Conservation (phyloP, 2,797 vertebrate species). For the Syngnathus acus region DNA sequence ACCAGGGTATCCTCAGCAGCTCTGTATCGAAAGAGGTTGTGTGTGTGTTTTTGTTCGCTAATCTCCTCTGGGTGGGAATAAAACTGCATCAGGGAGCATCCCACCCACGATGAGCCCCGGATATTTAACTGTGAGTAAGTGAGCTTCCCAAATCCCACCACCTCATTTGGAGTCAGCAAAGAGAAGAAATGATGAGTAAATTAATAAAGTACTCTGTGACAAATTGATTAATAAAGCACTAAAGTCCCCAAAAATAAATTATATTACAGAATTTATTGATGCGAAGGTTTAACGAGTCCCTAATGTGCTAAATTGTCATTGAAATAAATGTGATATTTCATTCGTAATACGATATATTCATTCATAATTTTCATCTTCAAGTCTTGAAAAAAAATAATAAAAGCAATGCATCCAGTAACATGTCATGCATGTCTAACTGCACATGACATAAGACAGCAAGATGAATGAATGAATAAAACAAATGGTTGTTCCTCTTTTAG, state of each 20-base stretch:
- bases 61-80: slow-evolving; percentile 56
- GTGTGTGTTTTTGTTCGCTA: slow-evolving; percentile 42
- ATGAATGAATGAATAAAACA: too few relatives aligned
- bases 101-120: slow-evolving; percentile 44
- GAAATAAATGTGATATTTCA: too few relatives aligned
- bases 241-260: neutral
- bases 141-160: neutral
- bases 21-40: slow-evolving; percentile 48
- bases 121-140: slow-evolving; percentile 34
- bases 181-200: neutral
- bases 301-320: too few relatives aligned
- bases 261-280: neutral
- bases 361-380: too few relatives aligned
- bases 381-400: too few relatives aligned
- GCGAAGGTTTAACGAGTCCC: too few relatives aligned
- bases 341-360: too few relatives aligned
- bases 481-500: too few relatives aligned
- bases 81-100: slow-evolving; percentile 52
- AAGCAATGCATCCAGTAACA: too few relatives aligned
- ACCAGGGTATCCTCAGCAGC: slow-evolving; percentile 56
- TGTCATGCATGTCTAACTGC: too few relatives aligned
- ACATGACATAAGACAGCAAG: too few relatives aligned
- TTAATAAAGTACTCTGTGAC: neutral
- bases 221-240: neutral
- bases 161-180: neutral